Conservation (phyloP, 1,140 invertebrate species). For the Caenorhabditis remanei region DNA sequence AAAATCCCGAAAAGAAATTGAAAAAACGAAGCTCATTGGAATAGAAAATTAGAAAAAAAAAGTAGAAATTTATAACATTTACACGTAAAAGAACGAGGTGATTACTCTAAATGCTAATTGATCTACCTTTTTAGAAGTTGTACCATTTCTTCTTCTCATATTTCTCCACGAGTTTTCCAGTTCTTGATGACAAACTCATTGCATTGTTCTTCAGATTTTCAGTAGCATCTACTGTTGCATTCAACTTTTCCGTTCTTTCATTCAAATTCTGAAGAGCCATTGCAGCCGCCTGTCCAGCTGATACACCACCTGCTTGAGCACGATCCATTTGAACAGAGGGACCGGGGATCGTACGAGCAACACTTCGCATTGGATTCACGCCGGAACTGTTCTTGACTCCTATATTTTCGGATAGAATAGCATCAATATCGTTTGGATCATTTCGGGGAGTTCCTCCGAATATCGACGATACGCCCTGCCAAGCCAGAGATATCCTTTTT, state of each 20-base stretch:
- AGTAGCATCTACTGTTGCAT: conserved; percentile 89
- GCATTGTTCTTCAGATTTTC: conserved; percentile 91
- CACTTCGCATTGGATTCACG: conserved; percentile 66
- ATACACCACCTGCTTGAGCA: conserved; percentile 65
- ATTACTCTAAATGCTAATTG: not conserved
- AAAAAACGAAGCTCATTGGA: too few relatives aligned
- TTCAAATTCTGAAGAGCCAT: conserved; percentile 82
- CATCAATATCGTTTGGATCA: conserved; percentile 73
- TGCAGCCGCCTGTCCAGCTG: conserved; percentile 74
- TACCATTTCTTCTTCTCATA: conserved; percentile 99
- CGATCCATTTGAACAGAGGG: conserved; percentile 71
- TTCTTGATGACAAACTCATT: conserved; percentile 89
- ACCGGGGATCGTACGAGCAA: conserved; percentile 74
- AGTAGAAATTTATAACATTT: not conserved
- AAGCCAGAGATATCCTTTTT: too few relatives aligned
- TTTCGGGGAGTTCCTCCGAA: conserved; percentile 61
- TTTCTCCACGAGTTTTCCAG: conserved; percentile 91
- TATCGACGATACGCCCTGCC: conserved; percentile 73
- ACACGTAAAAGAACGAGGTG: not conserved
- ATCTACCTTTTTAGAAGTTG: conserved; percentile 84
- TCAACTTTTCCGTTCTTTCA: conserved; percentile 93
- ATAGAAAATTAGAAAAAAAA: not conserved
- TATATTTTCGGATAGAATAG: conserved; percentile 65
- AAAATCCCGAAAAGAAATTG: too few relatives aligned
- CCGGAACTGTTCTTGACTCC: conserved; percentile 59